Evolutionary conservation across 2,797 vertebrate species (phyloP), one percentile per base, ranked within the genome.

Genomic region (Centroberyx gerrardi): DNA sequence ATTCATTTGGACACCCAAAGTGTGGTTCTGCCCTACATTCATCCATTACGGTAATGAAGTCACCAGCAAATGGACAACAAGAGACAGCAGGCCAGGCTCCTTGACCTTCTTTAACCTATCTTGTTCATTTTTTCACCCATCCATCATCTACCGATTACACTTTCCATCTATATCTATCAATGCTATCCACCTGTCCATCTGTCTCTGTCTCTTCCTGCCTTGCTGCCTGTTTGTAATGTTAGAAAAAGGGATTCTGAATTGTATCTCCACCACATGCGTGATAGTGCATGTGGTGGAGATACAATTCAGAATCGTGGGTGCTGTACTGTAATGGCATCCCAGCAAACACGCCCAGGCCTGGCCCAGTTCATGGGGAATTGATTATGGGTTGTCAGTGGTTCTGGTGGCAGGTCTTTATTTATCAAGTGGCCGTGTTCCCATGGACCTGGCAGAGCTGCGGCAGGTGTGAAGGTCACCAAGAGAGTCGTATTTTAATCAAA

Each of bases 401-500:
- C 68, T 17, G 52, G 77, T 74, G 78, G 66, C 80, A 74, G 75
- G 71, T 66, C 74, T 90, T 87, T 83, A 89, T 87, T 90, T 82
- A 79, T 89, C 86, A 88, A 66, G 84, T 5, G 68, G 76, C 64
- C 51, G 31, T 80, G 80, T 81, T 85, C 71, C 78, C 51, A 0
- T 33, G 74, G 68, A 82, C 83, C 71, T 90, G 87, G 86, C 74
- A 83, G 85, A 72, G 82, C 81, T 62, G 87, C 75, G 48, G 91
- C 89, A 91, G 91, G 92, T 92, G 91, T 92, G 90, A 94, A 93
- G 92, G 92, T 93, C 92, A 92, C 61, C 76, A 31, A 36, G 58
- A 83, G 89, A 92, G 82, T 86, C 90, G 76, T 89, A 88, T 90
- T 93, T 93, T 93, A 93, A 93, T 93, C 91, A 94, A 91, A 92